phyloP scores from a whole-genome alignment of 2,797 vertebrate species.

The Pyrocephalus nanus region DNA sequence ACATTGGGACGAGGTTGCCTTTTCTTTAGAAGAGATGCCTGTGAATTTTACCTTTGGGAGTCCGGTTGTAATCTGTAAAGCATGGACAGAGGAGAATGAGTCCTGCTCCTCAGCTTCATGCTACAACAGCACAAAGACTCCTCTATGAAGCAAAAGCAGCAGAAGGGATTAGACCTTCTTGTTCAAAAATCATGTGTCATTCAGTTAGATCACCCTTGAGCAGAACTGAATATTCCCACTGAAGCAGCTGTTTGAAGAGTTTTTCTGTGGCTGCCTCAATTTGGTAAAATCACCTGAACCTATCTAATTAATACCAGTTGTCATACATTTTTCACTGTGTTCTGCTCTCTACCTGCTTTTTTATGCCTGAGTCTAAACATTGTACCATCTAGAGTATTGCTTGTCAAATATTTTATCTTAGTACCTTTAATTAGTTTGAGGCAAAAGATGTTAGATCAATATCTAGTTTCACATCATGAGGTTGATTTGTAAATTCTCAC shows the following conservation, averaged over 20 bases:
- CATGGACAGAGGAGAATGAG: fast-evolving
- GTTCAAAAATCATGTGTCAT: not conserved
- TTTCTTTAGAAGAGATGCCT: not conserved
- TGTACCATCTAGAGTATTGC: not conserved
- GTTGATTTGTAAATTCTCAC: not conserved
- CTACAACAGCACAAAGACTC: fast-evolving
- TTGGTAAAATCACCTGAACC: not conserved
- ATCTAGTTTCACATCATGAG: fast-evolving
- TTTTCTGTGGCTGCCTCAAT: not conserved
- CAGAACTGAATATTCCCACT: not conserved
- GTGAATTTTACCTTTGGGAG: not conserved
- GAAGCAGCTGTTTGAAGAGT: not conserved
- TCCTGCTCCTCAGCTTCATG: not conserved
- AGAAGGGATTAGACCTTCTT: not conserved
- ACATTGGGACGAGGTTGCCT: not conserved
- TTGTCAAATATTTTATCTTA: not conserved
- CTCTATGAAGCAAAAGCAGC: not conserved
- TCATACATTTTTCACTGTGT: not conserved
- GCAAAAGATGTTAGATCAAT: not conserved
- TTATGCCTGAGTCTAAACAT: not conserved
- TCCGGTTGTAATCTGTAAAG: not conserved
- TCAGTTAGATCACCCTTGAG: not conserved
- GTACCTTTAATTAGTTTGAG: not conserved
- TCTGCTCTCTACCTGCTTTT: not conserved
- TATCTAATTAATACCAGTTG: not conserved